Percentiles rank a stretch among this genome's conserved stretches.
Evolutionary conservation across 2,888 invertebrate genomes (phyloP).

Genomic region (Clostera curtula): DNA sequence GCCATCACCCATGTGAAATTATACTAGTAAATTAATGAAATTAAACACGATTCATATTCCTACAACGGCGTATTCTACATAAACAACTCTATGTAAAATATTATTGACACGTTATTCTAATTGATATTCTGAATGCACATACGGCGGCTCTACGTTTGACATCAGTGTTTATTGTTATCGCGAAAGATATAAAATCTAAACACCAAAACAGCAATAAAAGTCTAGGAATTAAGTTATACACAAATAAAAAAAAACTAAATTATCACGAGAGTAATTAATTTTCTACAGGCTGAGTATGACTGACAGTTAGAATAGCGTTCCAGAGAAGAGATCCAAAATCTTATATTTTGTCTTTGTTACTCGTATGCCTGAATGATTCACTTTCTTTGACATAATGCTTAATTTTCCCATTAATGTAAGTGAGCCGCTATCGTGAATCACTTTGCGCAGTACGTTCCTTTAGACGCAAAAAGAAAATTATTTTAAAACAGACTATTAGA

Average conservation of each 20-base stretch:
- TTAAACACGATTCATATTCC: slow-evolving; percentile 62
- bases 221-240: slow-evolving; percentile 54
- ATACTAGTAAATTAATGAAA: slow-evolving; percentile 59
- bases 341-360: neutral
- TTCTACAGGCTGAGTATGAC: slow-evolving; percentile 30
- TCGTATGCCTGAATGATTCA: too few relatives aligned
- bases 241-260: slow-evolving; percentile 70
- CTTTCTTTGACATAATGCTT: slow-evolving; percentile 8
- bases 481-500: too few relatives aligned
- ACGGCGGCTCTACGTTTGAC: slow-evolving; percentile 39
- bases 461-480: slow-evolving; percentile 21
- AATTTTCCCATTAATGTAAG: slow-evolving; percentile 4
- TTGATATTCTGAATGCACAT: slow-evolving; percentile 39
- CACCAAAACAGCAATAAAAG: slow-evolving; percentile 48
- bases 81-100: slow-evolving; percentile 58
- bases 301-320: slow-evolving; percentile 19
- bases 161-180: slow-evolving; percentile 40
- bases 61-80: slow-evolving; percentile 53
- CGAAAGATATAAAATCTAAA: slow-evolving; percentile 43
- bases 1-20: slow-evolving; percentile 73
- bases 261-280: slow-evolving; percentile 49
- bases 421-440: slow-evolving; percentile 23
- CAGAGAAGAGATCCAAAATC: slow-evolving; percentile 2
- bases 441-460: slow-evolving; percentile 49
- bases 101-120: slow-evolving; percentile 64